Base-by-base conservation (phyloP, 2,888 invertebrate genomes). In the Sinhomidia bicolor region DNA sequence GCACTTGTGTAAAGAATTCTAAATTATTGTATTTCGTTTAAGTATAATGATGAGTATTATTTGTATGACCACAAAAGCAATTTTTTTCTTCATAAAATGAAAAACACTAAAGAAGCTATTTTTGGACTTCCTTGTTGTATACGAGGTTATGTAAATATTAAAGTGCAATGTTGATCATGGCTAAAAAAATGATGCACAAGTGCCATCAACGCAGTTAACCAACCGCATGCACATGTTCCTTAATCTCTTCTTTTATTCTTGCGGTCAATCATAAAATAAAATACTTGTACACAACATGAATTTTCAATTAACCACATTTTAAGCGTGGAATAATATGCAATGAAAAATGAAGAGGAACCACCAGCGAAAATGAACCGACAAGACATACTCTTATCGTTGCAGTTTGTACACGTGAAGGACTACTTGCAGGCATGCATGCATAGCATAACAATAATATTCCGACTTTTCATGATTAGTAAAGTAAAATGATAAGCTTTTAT, bases 301-400 rank as follows among this genome's bases (percentile, higher is more conserved):
- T 79, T 85, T 85, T 79, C 85, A 85, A 85, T 85, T 85, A 85
- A 68, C 79, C 85, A 85, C 85, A 85, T 85, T 85, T 76, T 78
- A 65, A 57, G 32, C 17, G 78, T 47, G 51, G 47, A 80, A 80
- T 80, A 60, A 60, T 80, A 17, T 74, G 54, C 57, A 78, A 62
- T 47, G 62, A 85, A 78, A 76, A 78, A 76, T 54, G 68, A 79
- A 79, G 36, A 51, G 29, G 9, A 32, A 36, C 36, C 36, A 14
- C 83, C 20, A 65, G 51, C 26, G 5, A 71, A 68, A 17, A 36
- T 68, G 68, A 62, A 17, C 26, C 60, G 29, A 29, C 60, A 26
- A n/a, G n/a, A n/a, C n/a, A n/a, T n/a, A n/a, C 4, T 36, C 36
- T 36, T 5, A 36, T 36, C 36, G 36, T 36, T 36, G n/a, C n/a